Evolutionary conservation across 2,113 vertebrate species (phyloP).

Genomic region (Chloropsis hardwickii): DNA sequence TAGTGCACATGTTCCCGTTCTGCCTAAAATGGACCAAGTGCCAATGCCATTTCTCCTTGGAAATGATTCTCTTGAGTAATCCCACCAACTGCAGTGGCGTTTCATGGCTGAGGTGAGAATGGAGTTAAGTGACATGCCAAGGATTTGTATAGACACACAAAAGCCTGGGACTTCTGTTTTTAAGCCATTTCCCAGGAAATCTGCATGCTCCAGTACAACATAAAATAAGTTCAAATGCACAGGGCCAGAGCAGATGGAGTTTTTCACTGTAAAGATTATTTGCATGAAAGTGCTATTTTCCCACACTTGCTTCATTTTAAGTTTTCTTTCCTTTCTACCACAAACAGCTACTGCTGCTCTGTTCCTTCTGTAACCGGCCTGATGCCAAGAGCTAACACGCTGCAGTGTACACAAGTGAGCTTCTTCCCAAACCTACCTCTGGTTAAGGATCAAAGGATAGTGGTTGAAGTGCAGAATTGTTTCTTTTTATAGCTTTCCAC

Average conservation of each 20-base stretch:
- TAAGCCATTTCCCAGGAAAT: not conserved
- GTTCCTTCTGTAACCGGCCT: not conserved
- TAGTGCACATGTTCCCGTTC: not conserved
- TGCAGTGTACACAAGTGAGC: not conserved
- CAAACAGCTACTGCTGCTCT: not conserved
- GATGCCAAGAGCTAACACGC: not conserved
- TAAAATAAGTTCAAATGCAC: not conserved
- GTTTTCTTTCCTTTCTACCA: not conserved
- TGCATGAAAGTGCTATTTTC: not conserved
- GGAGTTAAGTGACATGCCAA: not conserved
- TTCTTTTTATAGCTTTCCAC: constrained; percentile 27
- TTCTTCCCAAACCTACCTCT: not conserved
- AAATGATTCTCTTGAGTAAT: not conserved
- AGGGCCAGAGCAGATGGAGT: not conserved
- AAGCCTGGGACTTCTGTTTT: not conserved
- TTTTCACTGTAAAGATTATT: not conserved
- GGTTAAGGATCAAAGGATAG: constrained; percentile 1
- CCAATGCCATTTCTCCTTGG: not conserved
- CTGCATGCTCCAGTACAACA: not conserved
- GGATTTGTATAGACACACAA: not conserved
- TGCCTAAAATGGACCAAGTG: not conserved
- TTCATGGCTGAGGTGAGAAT: not conserved
- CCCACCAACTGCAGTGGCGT: not conserved
- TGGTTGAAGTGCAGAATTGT: not conserved
- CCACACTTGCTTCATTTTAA: not conserved